Evolutionary conservation across 1,140 invertebrate species (phyloP), one percentile per base, ranked within the genome.

Genomic region (Druon quercuslanigerum): DNA sequence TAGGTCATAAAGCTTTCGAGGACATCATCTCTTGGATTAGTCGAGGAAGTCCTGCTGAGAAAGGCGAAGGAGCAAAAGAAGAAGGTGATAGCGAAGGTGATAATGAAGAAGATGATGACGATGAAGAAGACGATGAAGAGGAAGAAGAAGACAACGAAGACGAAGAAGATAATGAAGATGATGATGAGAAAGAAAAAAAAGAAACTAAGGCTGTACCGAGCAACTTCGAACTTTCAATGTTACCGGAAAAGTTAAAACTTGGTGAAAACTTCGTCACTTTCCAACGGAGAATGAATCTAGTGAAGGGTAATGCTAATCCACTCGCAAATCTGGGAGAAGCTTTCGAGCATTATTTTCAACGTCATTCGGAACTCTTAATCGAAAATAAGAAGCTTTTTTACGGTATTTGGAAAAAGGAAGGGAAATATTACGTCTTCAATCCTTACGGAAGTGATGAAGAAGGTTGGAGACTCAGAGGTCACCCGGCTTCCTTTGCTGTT

Each of bases 331-430:
- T 89, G 0, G 87, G 85, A 13, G 90, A 91, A 33, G 86, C 89
- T 33, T 80, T 87, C 25, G 83, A 90, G 33, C 78, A 78, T 50
- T 90, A 87, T 52, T 90, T 91, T 33, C 54, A 86, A 19, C 56
- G 73, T 12, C 86, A 84, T 11, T 19, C 82, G 33, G 80, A 89
- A 71, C 16, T 88, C 12, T 75, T 91, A 0, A 50, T 92, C 11
- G 90, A 91, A 75, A 89, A 89, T 75, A 87, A 85, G 8, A 79
- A 77, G 8, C 72, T 90, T 20, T 85, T 84, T 73, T 92, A 89
- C 16, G 83, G 79, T 1, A 66, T 91, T 40, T 91, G 87, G 87
- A 88, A 85, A 19, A 51, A 82, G 0, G 75, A 77, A 50, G 73
- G 73, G 0, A 79, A 82, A 16, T 91, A 84, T 72, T 86, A 79